Evolutionary conservation across 2,797 vertebrate genomes (phyloP).

Genomic region (Carduelis carduelis): DNA sequence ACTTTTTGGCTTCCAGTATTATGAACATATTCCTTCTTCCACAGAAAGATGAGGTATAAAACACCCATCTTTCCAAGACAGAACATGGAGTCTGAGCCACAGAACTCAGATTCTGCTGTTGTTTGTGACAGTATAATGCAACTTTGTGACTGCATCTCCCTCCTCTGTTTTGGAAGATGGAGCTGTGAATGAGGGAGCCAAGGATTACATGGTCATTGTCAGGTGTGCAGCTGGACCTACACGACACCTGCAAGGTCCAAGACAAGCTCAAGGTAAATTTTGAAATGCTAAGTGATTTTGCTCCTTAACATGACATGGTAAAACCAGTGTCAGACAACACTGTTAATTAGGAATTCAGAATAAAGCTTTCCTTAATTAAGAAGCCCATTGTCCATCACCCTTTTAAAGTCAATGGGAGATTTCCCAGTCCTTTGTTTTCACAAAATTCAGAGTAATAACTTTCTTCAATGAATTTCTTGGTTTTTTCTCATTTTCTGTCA

Average conservation of each 20-base stretch:
- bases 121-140: neutral
- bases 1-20: neutral
- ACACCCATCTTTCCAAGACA: neutral
- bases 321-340: neutral
- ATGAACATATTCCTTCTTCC: neutral
- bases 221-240: neutral
- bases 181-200: neutral
- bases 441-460: neutral
- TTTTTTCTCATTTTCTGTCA: conserved; percentile 10
- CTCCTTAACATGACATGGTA: neutral
- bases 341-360: neutral
- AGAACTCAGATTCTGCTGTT: neutral
- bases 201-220: neutral
- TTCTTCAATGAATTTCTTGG: neutral
- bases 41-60: neutral
- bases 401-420: neutral
- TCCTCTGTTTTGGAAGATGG: neutral
- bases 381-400: neutral
- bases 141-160: neutral
- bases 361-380: neutral
- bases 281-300: neutral
- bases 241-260: neutral
- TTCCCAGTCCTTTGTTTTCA: neutral
- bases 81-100: neutral
- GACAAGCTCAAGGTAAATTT: neutral